Conservation (phyloP, 2,113 vertebrate species). For the Helogale parvula region DNA sequence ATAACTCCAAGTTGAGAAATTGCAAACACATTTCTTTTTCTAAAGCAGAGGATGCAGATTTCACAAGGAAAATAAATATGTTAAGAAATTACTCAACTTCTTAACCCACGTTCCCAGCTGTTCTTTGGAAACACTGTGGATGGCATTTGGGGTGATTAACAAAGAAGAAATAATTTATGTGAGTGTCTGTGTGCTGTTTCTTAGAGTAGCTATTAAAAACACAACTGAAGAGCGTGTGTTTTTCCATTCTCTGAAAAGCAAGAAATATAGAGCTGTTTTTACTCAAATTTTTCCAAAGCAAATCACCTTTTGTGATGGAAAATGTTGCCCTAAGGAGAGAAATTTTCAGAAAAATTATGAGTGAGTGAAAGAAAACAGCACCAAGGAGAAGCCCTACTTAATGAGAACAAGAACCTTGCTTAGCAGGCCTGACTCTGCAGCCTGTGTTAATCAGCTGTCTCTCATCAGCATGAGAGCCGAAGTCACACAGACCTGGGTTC, state of each 20-base stretch:
- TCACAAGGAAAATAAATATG: not conserved
- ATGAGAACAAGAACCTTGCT: not conserved
- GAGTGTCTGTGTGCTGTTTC: slow-evolving; percentile 25
- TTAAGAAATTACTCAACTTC: not conserved
- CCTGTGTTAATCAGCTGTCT: not conserved
- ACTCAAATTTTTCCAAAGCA: slow-evolving; percentile 74
- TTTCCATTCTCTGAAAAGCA: slow-evolving; percentile 70
- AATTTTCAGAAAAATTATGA: slow-evolving; percentile 63
- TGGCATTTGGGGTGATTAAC: slow-evolving; percentile 37
- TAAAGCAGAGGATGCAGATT: not conserved
- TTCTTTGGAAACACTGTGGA: not conserved
- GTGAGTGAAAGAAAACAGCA: slow-evolving; percentile 42
- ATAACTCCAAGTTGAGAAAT: not conserved
- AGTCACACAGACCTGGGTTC: not conserved
- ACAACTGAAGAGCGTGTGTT: slow-evolving; percentile 43
- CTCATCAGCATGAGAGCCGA: not conserved
- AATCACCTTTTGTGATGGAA: slow-evolving; percentile 72
- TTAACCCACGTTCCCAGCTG: not conserved
- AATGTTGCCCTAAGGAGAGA: slow-evolving; percentile 55
- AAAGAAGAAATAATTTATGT: slow-evolving; percentile 60
- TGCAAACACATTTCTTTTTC: not conserved
- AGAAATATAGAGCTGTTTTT: slow-evolving; percentile 65
- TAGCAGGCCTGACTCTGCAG: rapidly evolving
- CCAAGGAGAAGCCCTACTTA: not conserved
- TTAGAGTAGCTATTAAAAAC: slow-evolving; percentile 53